A percentile compares a stretch with the other conserved stretches of the same genome.
Conservation (phyloP, 2,888 invertebrate genomes). For the Augiades crinisus region DNA sequence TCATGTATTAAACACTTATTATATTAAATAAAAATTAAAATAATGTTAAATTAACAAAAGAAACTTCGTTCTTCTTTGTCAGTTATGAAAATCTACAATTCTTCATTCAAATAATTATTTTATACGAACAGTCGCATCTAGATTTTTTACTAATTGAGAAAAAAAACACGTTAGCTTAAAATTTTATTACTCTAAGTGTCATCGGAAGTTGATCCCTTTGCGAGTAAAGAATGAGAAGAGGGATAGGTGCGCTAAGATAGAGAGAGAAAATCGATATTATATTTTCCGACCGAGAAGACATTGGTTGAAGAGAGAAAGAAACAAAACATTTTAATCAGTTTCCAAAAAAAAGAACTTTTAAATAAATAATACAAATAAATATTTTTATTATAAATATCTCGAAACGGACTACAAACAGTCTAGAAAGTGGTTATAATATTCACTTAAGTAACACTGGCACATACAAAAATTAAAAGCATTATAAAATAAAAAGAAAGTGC, state of each 20-base stretch:
- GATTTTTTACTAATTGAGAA: neutral
- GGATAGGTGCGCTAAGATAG: slow-evolving; percentile 41
- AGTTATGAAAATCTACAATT: neutral
- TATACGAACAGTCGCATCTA: too few species aligned
- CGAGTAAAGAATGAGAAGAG: slow-evolving; percentile 38
- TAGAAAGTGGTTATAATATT: neutral
- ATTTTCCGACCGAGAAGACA: slow-evolving; percentile 38
- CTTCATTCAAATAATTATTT: neutral
- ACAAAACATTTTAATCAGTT: slow-evolving; percentile 37
- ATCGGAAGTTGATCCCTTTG: slow-evolving; percentile 38
- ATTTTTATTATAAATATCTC: neutral
- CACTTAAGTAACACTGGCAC: slow-evolving; percentile 2
- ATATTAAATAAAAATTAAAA: too few species aligned
- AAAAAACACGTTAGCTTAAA: slow-evolving; percentile 1
- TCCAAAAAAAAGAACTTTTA: neutral
- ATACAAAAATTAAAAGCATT: slow-evolving; percentile 22
- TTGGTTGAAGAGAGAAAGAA: slow-evolving; percentile 47
- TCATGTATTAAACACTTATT: too few species aligned
- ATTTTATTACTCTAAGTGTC: slow-evolving; percentile 22
- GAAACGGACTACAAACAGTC: neutral
- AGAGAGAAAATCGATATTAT: slow-evolving; percentile 54
- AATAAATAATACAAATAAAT: neutral
- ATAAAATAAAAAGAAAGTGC: slow-evolving; percentile 11
- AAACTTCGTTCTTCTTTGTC: neutral
- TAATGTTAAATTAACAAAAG: too few species aligned